Conservation (phyloP, 1,140 invertebrate species). For the Propsilocerus akamusi region DNA sequence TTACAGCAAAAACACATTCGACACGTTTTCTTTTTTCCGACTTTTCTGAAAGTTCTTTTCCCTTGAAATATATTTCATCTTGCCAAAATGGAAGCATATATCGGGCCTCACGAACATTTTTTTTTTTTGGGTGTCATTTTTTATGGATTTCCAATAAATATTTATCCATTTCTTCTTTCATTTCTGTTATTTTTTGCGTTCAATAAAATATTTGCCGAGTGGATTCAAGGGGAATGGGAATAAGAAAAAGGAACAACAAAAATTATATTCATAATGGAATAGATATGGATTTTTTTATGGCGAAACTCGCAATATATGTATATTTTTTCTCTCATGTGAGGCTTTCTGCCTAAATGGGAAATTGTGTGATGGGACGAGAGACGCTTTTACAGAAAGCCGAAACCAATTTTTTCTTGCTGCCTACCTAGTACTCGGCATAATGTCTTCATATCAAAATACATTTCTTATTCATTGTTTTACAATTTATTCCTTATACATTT, state of each 20-base stretch:
- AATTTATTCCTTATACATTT: no score
- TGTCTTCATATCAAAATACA: no score
- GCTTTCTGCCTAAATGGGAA: no score
- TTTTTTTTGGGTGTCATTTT: not conserved
- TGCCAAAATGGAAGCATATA: not conserved
- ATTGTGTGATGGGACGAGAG: no score
- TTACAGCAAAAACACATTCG: not conserved
- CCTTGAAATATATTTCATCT: not conserved
- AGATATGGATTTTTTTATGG: not conserved
- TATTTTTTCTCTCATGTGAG: no score
- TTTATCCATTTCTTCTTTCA: not conserved
- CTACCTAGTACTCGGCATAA: no score
- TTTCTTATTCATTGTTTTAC: no score
- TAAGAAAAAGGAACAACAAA: not conserved
- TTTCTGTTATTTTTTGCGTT: no score
- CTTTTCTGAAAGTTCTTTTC: not conserved
- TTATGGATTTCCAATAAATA: not conserved
- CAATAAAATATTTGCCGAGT: no score
- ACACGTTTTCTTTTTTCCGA: not conserved
- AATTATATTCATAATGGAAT: not conserved
- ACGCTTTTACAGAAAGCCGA: no score
- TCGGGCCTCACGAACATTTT: not conserved
- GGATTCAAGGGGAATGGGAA: no score
- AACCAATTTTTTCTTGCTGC: no score
- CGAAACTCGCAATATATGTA: not conserved